Evolutionary conservation across 1,140 invertebrate genomes (phyloP).

Genomic region (Epicauta chinensis): DNA sequence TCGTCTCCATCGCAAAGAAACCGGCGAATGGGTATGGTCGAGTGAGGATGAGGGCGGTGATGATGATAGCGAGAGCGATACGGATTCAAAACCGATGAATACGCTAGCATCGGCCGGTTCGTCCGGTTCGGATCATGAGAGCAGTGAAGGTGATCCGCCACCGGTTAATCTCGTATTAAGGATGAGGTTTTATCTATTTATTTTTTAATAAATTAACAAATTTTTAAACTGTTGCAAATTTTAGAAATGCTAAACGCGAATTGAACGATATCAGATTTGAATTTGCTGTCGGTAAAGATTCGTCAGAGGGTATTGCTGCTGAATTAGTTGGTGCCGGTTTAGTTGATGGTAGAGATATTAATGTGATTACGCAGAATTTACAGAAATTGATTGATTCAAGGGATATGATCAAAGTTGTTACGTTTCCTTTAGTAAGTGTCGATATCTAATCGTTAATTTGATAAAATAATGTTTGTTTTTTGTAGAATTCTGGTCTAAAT

Average conservation of each 20-base stretch:
- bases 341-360: slow-evolving; percentile 85
- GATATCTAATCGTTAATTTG: slow-evolving; percentile 1
- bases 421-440: slow-evolving; percentile 87
- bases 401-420: slow-evolving; percentile 60
- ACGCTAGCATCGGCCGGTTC: slow-evolving; percentile 76
- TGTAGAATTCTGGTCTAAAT: slow-evolving; percentile 75
- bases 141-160: slow-evolving; percentile 47
- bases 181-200: slow-evolving; percentile 50
- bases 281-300: slow-evolving; percentile 86
- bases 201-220: neutral
- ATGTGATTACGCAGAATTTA: slow-evolving; percentile 86
- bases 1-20: slow-evolving; percentile 84
- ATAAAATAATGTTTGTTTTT: slow-evolving; percentile 30
- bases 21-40: slow-evolving; percentile 99
- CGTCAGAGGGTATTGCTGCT: slow-evolving; percentile 87
- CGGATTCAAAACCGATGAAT: slow-evolving; percentile 47
- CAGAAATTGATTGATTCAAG: slow-evolving; percentile 81
- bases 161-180: slow-evolving; percentile 70
- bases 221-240: slow-evolving; percentile 3
- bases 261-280: slow-evolving; percentile 98
- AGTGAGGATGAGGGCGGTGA: slow-evolving; percentile 79
- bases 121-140: slow-evolving; percentile 67
- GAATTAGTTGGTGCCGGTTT: slow-evolving; percentile 92
- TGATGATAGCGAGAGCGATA: slow-evolving; percentile 50
- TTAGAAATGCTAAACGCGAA: slow-evolving; percentile 82